These are phyloP conservation scores for Echinops telfairi DNA, from an alignment of 2,113 vertebrate genomes.

Conservation along the genomic window DNA sequence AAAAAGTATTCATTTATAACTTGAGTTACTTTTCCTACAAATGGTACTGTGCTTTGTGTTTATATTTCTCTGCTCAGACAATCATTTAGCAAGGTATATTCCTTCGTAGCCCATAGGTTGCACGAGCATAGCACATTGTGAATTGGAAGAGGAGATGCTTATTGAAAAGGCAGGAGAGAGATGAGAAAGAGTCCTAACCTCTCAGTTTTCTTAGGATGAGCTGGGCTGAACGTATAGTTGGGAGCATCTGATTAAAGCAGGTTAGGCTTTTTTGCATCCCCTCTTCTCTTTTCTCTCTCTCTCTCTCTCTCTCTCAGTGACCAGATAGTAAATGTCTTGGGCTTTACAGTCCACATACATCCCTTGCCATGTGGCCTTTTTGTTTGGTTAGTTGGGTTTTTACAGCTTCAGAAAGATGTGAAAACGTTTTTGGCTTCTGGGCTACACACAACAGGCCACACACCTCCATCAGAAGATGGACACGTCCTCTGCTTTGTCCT, in stretches of 20 bases:
- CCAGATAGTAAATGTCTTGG: not conserved
- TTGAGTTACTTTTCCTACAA: conserved; percentile 22
- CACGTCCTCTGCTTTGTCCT: not conserved
- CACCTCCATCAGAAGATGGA: not conserved
- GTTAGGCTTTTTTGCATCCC: too few relatives aligned
- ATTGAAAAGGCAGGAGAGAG: not conserved
- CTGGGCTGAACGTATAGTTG: not conserved
- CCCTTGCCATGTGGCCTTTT: not conserved
- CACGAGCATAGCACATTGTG: not conserved
- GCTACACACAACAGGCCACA: not conserved
- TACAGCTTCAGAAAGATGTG: not conserved
- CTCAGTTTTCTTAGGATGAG: not conserved
- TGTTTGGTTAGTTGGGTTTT: not conserved
- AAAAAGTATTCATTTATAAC: conserved; percentile 46
- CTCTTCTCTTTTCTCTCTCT: too few relatives aligned
- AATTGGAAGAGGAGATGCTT: not conserved
- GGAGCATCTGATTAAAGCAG: not conserved
- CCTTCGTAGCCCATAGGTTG: not conserved
- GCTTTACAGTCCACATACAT: not conserved
- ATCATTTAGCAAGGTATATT: not conserved
- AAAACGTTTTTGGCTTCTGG: not conserved
- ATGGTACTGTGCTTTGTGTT: not conserved
- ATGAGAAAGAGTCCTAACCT: not conserved
- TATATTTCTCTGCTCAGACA: not conserved
- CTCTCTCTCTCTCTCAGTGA: too few relatives aligned